A percentile compares a stretch with the other conserved stretches of the same genome.
phyloP scores from a whole-genome alignment of 1,140 invertebrate species.

The Venturia canescens region DNA sequence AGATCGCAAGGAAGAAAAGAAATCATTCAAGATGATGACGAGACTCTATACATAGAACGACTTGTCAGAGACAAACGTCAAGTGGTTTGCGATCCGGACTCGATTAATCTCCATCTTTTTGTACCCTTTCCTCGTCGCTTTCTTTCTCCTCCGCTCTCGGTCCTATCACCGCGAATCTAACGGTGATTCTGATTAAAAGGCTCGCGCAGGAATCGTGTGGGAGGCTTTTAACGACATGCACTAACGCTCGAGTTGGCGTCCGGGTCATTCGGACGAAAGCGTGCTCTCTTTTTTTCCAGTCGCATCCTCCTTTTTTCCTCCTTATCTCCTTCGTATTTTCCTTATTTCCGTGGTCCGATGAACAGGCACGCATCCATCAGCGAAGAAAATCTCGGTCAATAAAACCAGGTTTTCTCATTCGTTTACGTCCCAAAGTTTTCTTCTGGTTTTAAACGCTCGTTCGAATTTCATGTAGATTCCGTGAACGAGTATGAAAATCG shows the following conservation, averaged over 20 bases:
- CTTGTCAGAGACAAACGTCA: slow-evolving; percentile 11
- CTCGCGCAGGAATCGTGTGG: slow-evolving; percentile 7
- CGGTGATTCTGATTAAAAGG: slow-evolving; percentile 26
- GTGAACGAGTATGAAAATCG: not conserved
- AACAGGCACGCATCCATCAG: not conserved
- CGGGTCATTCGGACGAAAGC: slow-evolving; percentile 24
- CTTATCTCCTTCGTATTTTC: not conserved
- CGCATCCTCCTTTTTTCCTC: slow-evolving; percentile 13
- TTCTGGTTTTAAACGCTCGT: not conserved
- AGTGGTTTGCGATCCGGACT: not conserved
- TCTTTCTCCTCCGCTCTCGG: slow-evolving; percentile 24
- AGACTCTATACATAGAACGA: not conserved
- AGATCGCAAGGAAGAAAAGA: too few species aligned
- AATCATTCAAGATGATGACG: too few species aligned
- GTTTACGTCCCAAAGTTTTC: too few species aligned
- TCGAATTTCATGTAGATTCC: not conserved
- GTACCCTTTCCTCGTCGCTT: not conserved
- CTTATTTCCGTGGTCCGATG: not conserved
- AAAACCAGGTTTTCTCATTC: too few species aligned
- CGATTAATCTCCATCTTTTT: slow-evolving; percentile 36
- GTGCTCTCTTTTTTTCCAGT: not conserved
- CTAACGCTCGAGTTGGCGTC: slow-evolving; percentile 17
- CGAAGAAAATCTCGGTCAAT: slow-evolving; percentile 30
- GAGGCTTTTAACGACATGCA: not conserved
- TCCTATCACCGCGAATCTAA: slow-evolving; percentile 13